Evolutionary conservation across 2,113 vertebrate species (phyloP), one percentile per base, ranked within the genome.

Genomic region (Spheniscus mendiculus): DNA sequence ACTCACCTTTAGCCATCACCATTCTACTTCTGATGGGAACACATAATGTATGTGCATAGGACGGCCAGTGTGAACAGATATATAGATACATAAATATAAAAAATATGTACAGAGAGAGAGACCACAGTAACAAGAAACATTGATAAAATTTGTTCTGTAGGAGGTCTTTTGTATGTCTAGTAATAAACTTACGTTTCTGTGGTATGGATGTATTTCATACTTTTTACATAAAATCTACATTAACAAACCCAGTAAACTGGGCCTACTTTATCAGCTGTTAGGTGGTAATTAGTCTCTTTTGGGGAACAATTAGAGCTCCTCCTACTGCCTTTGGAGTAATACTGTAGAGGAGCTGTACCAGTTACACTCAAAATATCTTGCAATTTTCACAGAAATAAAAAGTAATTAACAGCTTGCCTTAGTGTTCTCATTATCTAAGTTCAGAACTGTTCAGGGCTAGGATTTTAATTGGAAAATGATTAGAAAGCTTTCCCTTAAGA

Each of bases 341-440:
- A 72, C 44, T 72, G 70, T 91, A 56, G 44, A 93, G 78, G 44
- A 95, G 14, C 53, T 94, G n/a, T 69, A 71, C 53, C 74, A 79
- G 49, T 95, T 91, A 85, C 0, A 1, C 56, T 85, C 87, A 77
- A 95, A 97, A 83, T 94, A 95, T 26, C 91, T 91, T 87, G 81
- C 66, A 65, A 44, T 94, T 91, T 96, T 95, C 70, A 69, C 61
- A 93, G 78, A 95, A 94, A 94, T 93, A 95, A 94, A 87, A 95
- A 89, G 73, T 95, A 96, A 94, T 94, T 93, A 96, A 94, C 78
- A 79, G 40, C 53, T 93, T 95, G 67, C 52, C 38, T 76, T 91
- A 61, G 74, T 91, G 82, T 91, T 93, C 91, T 90, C 82, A 88
- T 94, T 96, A 91, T 59, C 52, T 63, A 65, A 76, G 70, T 84